Percentiles rank a stretch among this genome's conserved stretches.
Conservation (phyloP, 1,140 invertebrate genomes). For the Trichoplusia ni region DNA sequence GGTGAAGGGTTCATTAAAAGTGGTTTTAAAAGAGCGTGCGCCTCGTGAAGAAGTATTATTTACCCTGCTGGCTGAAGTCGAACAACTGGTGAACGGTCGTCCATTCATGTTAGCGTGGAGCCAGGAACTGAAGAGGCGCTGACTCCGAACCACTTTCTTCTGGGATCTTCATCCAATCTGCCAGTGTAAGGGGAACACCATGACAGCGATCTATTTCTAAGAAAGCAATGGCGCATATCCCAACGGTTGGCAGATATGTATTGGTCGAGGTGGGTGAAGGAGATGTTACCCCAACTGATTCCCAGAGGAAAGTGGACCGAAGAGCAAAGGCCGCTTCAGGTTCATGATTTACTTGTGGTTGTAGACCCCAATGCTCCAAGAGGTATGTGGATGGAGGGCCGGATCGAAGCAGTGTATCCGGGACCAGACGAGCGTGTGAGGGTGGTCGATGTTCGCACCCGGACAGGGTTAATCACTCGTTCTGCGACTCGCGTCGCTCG, state of each 20-base stretch:
- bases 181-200: conserved; percentile 30
- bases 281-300: conserved; percentile 36
- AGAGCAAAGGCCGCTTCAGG: conserved; percentile 30
- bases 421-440: too few species aligned
- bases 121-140: conserved; percentile 21
- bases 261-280: conserved; percentile 40
- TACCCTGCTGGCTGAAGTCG: conserved; percentile 41
- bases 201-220: conserved; percentile 24
- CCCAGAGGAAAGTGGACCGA: conserved; percentile 48
- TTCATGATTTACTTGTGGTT: conserved; percentile 49
- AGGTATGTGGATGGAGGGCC: conserved; percentile 48
- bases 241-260: conserved; percentile 42
- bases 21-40: conserved; percentile 34
- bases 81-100: conserved; percentile 43
- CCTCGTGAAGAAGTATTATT: conserved; percentile 32
- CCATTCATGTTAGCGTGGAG: conserved; percentile 44
- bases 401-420: too few species aligned
- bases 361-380: conserved; percentile 38
- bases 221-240: conserved; percentile 37
- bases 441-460: too few species aligned
- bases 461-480: too few species aligned
- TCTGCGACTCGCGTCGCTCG: too few species aligned
- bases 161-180: conserved; percentile 29
- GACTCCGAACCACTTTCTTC: conserved; percentile 45
- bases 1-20: conserved; percentile 35